These are phyloP conservation scores for Ladona fulva DNA, from an alignment of 1,140 invertebrate genomes.

Conservation along the genomic window DNA sequence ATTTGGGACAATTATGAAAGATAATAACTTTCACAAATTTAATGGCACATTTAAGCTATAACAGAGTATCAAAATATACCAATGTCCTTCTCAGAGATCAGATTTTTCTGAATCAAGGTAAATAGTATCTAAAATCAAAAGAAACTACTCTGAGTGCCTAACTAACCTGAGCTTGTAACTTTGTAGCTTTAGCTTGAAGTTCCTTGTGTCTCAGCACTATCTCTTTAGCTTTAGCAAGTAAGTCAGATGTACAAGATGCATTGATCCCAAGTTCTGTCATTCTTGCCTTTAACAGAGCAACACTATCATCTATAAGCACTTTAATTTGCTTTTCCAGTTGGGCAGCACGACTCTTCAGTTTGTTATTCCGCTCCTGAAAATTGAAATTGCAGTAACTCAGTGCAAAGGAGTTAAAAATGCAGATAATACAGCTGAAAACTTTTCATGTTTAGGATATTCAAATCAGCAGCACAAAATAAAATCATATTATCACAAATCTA, in stretches of 20 bases:
- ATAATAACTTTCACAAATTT: no score
- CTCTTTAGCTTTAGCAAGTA: conserved; percentile 82
- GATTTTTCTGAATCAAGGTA: not conserved
- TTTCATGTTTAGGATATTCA: no score
- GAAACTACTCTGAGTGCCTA: not conserved
- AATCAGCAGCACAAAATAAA: no score
- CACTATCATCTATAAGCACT: conserved; percentile 81
- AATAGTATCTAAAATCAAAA: not conserved
- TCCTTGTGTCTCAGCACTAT: conserved; percentile 87
- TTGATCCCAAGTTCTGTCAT: conserved; percentile 86
- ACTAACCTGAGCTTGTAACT: conserved; percentile 69
- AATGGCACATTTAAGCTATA: no score
- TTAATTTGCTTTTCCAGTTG: conserved; percentile 88
- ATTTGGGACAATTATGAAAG: no score
- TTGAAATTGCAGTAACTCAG: no score
- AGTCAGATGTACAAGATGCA: conserved; percentile 67
- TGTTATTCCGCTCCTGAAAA: conserved; percentile 64
- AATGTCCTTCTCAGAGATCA: no score
- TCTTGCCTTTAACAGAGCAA: conserved; percentile 76
- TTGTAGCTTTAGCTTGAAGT: conserved; percentile 73
- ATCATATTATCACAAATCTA: no score
- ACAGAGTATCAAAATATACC: no score
- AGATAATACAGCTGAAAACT: no score
- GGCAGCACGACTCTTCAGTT: conserved; percentile 64
- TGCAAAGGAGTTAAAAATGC: no score